These are phyloP conservation scores for Phoxinus dragarum DNA, from an alignment of 2,797 vertebrate species.

Conservation along the genomic window DNA sequence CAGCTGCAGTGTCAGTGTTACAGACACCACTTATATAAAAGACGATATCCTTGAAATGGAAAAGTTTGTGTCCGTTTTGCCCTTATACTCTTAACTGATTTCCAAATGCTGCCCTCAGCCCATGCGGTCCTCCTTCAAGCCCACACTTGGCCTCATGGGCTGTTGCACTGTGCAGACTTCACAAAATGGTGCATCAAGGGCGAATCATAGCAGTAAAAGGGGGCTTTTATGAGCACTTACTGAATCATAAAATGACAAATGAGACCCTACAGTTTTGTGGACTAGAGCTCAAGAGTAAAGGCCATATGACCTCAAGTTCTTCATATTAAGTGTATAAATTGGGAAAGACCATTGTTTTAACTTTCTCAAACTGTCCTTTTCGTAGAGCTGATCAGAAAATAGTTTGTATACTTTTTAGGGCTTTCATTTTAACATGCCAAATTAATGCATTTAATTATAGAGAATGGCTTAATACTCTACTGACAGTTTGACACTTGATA, in stretches of 20 bases:
- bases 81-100: neutral
- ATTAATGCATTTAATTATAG: neutral
- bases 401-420: neutral
- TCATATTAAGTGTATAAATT: neutral
- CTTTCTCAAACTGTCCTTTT: slow-evolving; percentile 1
- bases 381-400: neutral
- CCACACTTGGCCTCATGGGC: neutral
- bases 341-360: neutral
- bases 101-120: neutral
- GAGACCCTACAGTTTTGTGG: neutral
- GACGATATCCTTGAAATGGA: neutral
- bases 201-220: slow-evolving; percentile 10
- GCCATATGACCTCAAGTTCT: neutral
- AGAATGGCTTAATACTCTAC: neutral
- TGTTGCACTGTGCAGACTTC: neutral
- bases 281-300: neutral
- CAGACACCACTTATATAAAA: neutral
- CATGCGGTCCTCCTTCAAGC: neutral
- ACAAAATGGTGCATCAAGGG: slow-evolving; percentile 17
- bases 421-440: neutral
- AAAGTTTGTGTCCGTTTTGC: neutral
- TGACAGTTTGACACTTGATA: neutral
- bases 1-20: neutral
- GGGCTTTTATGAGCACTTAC: slow-evolving; percentile 18
- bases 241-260: slow-evolving; percentile 41